phyloP scores from a whole-genome alignment of 2,888 invertebrate genomes.

The Neoascia interrupta region DNA sequence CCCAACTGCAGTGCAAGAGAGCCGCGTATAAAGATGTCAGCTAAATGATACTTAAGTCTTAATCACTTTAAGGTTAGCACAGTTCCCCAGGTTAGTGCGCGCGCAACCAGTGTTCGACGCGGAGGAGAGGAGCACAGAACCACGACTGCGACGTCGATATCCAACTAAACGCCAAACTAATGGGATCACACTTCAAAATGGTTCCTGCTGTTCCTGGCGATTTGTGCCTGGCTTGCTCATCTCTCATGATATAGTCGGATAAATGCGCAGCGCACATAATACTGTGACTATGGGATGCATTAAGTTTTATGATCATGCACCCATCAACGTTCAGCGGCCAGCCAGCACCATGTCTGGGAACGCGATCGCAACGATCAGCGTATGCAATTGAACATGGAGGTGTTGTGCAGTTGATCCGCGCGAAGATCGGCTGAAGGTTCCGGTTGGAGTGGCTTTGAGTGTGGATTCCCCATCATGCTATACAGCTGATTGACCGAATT shows the following conservation, averaged over 20 bases:
- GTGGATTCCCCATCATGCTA: neutral
- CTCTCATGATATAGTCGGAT: neutral
- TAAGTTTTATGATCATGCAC: slow-evolving; percentile 61
- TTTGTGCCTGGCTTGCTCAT: slow-evolving; percentile 5
- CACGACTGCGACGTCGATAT: slow-evolving; percentile 4
- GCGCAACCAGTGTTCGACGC: neutral
- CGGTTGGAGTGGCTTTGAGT: slow-evolving; percentile 18
- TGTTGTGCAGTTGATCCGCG: neutral
- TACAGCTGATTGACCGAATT: slow-evolving; percentile 40
- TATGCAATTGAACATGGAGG: no score
- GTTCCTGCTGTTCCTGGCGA: slow-evolving; percentile 61
- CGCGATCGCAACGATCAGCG: slow-evolving; percentile 22
- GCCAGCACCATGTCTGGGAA: no score
- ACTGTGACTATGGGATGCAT: slow-evolving; percentile 36
- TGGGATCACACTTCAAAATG: slow-evolving; percentile 69
- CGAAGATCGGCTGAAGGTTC: slow-evolving; percentile 29
- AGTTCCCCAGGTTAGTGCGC: no score
- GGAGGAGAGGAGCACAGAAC: slow-evolving; percentile 2
- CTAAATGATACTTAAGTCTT: slow-evolving; percentile 68
- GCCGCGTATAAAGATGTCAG: slow-evolving; percentile 66
- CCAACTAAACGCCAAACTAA: slow-evolving; percentile 61
- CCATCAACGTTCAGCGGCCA: slow-evolving; percentile 34
- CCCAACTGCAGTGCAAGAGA: slow-evolving; percentile 42
- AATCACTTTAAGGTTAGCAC: slow-evolving; percentile 63
- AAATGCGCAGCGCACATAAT: slow-evolving; percentile 5